A percentile compares a stretch with the other conserved stretches of the same genome.
Conservation (phyloP, 2,797 vertebrate genomes). For the Urophycis tenuis region DNA sequence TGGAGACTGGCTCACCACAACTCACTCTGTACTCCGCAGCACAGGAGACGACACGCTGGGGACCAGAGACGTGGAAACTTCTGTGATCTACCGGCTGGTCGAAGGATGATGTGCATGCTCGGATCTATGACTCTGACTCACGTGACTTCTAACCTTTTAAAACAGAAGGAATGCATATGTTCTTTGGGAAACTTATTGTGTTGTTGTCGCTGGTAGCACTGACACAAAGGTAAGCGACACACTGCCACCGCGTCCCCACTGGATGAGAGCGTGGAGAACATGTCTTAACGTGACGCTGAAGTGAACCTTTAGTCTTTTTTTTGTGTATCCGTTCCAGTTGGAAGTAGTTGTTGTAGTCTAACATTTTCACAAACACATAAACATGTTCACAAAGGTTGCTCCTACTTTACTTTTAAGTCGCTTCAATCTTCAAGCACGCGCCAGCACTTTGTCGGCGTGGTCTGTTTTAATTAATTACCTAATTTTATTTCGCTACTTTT, state of each 20-base stretch:
- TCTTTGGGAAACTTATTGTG: slow-evolving; percentile 67
- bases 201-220: slow-evolving; percentile 64
- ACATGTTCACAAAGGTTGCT: neutral
- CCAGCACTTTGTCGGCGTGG: neutral
- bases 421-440: neutral
- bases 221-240: slow-evolving; percentile 64
- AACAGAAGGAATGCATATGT: slow-evolving; percentile 75
- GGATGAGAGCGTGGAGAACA: neutral
- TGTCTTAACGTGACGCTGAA: neutral
- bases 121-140: slow-evolving; percentile 70
- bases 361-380: neutral
- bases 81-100: neutral
- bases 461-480: neutral
- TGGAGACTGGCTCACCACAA: slow-evolving; percentile 49
- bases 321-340: neutral
- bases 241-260: neutral
- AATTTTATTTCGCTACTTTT: neutral
- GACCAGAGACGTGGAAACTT: slow-evolving; percentile 25
- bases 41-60: slow-evolving; percentile 50
- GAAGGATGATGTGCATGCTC: slow-evolving; percentile 33
- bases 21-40: slow-evolving; percentile 58
- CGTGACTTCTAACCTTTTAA: slow-evolving; percentile 62
- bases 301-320: neutral
- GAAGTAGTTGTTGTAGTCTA: neutral
- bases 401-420: neutral